phyloP scores from a whole-genome alignment of 92 coral and sea anemone species.

The Porites rus region DNA sequence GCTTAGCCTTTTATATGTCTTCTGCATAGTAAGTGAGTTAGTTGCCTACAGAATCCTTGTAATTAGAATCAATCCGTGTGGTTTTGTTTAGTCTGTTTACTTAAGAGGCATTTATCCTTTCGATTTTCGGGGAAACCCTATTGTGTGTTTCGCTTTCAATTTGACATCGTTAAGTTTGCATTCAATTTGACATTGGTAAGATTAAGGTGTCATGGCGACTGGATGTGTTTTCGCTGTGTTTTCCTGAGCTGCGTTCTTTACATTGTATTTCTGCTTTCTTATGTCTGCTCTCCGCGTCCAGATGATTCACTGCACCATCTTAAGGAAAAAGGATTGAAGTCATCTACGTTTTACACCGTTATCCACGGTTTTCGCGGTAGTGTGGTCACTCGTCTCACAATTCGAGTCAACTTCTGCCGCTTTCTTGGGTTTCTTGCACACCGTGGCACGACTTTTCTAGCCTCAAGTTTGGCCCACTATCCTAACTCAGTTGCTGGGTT shows the following conservation, averaged over 20 bases:
- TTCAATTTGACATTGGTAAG: too few species aligned
- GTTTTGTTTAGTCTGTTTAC: too few species aligned
- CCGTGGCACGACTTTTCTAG: slow-evolving; percentile 18
- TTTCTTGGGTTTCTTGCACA: slow-evolving; percentile 16
- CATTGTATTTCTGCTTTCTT: background rate
- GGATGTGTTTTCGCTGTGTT: background rate
- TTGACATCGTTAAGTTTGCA: background rate
- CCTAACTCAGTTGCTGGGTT: slow-evolving; percentile 27
- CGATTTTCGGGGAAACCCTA: background rate
- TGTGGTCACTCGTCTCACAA: slow-evolving; percentile 21
- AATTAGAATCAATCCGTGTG: too few species aligned
- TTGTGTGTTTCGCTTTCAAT: background rate
- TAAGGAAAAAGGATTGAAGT: slow-evolving; percentile 22
- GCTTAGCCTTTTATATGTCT: too few species aligned
- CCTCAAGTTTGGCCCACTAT: slow-evolving; percentile 21
- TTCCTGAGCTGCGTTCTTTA: background rate
- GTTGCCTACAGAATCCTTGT: background rate
- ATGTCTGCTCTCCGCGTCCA: background rate
- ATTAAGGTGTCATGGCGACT: background rate
- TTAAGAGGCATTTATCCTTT: background rate
- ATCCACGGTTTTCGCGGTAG: slow-evolving; percentile 10
- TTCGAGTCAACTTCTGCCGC: slow-evolving; percentile 21
- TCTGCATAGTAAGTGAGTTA: too few species aligned
- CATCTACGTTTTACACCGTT: slow-evolving; percentile 8
- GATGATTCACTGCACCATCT: background rate